These are phyloP conservation scores for Eublepharis macularius DNA, from an alignment of 2,113 vertebrate species.

Conservation along the genomic window DNA sequence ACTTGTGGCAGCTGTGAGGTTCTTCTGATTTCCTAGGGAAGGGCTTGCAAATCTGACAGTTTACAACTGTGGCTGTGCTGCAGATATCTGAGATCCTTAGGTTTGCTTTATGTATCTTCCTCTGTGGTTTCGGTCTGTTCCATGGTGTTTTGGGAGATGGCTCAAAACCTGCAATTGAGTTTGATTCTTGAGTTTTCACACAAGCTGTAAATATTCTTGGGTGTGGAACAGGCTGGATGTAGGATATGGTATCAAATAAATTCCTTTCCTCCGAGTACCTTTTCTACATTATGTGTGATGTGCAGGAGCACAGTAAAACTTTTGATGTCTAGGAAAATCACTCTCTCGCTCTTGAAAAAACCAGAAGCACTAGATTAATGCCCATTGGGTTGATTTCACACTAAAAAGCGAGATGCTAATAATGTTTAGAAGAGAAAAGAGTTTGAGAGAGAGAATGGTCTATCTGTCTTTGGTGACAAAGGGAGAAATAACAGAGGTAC, in stretches of 20 bases:
- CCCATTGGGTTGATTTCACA: slow-evolving; percentile 47
- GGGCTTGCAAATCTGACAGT: no score
- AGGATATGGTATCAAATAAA: neutral
- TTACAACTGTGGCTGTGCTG: no score
- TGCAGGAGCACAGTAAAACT: neutral
- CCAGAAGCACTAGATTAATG: slow-evolving; percentile 7
- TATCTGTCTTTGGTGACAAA: slow-evolving; percentile 47
- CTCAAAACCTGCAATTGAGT: neutral
- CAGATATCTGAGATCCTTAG: no score
- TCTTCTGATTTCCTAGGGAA: no score
- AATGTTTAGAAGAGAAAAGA: slow-evolving; percentile 14
- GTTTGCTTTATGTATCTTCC: neutral
- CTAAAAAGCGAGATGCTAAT: slow-evolving; percentile 34
- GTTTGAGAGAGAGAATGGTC: slow-evolving; percentile 32
- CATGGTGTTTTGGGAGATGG: neutral
- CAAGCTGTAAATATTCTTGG: neutral
- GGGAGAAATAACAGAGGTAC: slow-evolving; percentile 30
- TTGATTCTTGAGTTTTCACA: neutral
- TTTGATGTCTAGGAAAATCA: neutral
- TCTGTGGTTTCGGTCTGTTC: neutral
- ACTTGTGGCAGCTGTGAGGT: no score
- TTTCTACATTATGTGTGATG: neutral
- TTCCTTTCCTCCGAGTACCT: neutral
- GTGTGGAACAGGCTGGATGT: neutral
- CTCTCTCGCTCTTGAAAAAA: rapidly evolving